These are phyloP conservation scores for Mellilla xanthometata DNA, from an alignment of 2,888 invertebrate genomes.

Conservation along the genomic window DNA sequence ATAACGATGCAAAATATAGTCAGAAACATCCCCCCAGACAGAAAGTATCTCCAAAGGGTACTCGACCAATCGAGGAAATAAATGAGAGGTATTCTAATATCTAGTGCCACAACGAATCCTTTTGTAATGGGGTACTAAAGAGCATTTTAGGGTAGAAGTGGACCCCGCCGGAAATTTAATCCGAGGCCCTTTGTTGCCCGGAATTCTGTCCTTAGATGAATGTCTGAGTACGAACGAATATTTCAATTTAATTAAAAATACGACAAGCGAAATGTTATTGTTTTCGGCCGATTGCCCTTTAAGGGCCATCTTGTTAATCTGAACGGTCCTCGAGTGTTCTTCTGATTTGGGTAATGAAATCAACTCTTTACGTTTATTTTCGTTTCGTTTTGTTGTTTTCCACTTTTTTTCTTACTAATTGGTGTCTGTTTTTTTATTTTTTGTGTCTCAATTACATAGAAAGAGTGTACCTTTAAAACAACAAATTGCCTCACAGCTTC, in stretches of 20 bases:
- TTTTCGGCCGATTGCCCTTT: slow-evolving; percentile 48
- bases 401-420: slow-evolving; percentile 2
- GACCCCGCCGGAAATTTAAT: slow-evolving; percentile 79
- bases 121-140: slow-evolving; percentile 77
- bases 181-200: slow-evolving; percentile 69
- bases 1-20: slow-evolving; percentile 11
- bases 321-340: slow-evolving; percentile 30
- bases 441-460: not conserved
- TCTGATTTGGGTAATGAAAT: slow-evolving; percentile 37
- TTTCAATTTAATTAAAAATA: slow-evolving; percentile 77
- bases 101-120: slow-evolving; percentile 61
- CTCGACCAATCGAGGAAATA: slow-evolving; percentile 48
- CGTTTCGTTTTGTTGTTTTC: slow-evolving; percentile 8
- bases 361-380: slow-evolving; percentile 32
- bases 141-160: slow-evolving; percentile 72
- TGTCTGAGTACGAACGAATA: slow-evolving; percentile 67
- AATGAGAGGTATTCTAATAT: slow-evolving; percentile 67
- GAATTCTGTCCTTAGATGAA: slow-evolving; percentile 74
- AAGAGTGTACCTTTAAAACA: too few species aligned
- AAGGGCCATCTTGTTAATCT: slow-evolving; percentile 44
- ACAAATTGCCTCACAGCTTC: too few species aligned
- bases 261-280: slow-evolving; percentile 52
- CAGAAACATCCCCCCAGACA: slow-evolving; percentile 22
- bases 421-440: not conserved
- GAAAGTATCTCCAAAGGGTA: slow-evolving; percentile 32